phyloP scores from a whole-genome alignment of 2,797 vertebrate species.

The Cephalopachus bancanus region DNA sequence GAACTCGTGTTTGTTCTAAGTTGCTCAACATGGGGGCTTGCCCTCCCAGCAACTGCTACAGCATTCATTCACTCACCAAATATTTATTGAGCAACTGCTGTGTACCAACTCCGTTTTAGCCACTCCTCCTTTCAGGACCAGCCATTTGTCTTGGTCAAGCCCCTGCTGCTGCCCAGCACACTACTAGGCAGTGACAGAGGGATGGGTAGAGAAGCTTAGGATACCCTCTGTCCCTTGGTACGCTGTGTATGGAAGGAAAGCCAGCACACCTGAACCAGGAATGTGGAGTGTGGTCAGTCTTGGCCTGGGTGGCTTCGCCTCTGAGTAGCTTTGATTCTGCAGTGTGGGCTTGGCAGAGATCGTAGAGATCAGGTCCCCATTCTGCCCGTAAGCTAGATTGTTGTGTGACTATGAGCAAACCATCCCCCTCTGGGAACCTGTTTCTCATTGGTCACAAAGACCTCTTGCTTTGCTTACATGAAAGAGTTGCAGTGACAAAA shows the following conservation, averaged over 20 bases:
- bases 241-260: no score
- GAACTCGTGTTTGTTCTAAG: neutral
- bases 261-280: no score
- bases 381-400: neutral
- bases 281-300: accelerated
- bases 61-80: neutral
- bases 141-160: neutral
- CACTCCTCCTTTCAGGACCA: neutral
- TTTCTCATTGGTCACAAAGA: neutral
- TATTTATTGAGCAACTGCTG: neutral
- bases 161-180: neutral
- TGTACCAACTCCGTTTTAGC: neutral
- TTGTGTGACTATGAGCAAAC: neutral
- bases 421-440: neutral
- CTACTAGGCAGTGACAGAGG: neutral
- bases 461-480: neutral
- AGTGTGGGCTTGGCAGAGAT: accelerated
- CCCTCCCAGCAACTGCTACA: neutral
- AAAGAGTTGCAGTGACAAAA: neutral
- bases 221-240: neutral
- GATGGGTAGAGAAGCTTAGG: neutral
- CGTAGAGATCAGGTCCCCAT: neutral
- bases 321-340: neutral
- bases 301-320: accelerated
- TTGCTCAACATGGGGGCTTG: neutral